These are phyloP conservation scores for Tragelaphus strepsiceros DNA, from an alignment of 2,113 vertebrate genomes.

Conservation along the genomic window DNA sequence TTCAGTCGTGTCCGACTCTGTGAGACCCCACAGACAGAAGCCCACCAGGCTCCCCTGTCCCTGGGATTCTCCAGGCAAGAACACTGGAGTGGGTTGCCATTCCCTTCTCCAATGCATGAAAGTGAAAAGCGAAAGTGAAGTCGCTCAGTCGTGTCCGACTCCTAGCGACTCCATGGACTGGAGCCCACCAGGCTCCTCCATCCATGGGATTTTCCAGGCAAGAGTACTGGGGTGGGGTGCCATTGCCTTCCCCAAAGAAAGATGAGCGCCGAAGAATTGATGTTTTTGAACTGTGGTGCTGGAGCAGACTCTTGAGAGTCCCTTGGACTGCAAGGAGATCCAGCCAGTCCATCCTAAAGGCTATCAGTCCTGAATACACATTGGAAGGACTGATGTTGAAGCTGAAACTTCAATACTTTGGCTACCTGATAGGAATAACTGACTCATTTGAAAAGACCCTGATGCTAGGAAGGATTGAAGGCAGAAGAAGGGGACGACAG, in stretches of 20 bases:
- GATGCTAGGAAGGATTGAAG: background rate
- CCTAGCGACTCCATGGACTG: too few relatives aligned
- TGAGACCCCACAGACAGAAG: too few relatives aligned
- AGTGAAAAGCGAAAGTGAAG: too few relatives aligned
- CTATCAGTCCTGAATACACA: background rate
- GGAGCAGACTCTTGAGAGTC: background rate
- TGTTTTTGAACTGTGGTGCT: background rate
- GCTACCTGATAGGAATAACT: background rate
- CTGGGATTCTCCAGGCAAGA: too few relatives aligned
- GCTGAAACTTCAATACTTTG: background rate
- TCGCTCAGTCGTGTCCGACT: too few relatives aligned
- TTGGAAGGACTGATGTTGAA: background rate
- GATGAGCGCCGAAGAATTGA: fast-evolving
- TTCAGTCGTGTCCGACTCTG: too few relatives aligned
- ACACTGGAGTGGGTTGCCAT: too few relatives aligned
- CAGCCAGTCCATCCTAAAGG: background rate
- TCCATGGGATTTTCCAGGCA: too few relatives aligned
- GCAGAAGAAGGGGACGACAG: background rate
- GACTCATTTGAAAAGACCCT: background rate
- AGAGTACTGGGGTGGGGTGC: too few relatives aligned
- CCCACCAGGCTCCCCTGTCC: too few relatives aligned
- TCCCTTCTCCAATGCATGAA: too few relatives aligned
- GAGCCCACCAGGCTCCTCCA: too few relatives aligned
- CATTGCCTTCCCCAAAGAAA: background rate
- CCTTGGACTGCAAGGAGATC: background rate